Base-by-base conservation (phyloP, 2,113 vertebrate genomes). In the Cyanoramphus novaezelandiae region DNA sequence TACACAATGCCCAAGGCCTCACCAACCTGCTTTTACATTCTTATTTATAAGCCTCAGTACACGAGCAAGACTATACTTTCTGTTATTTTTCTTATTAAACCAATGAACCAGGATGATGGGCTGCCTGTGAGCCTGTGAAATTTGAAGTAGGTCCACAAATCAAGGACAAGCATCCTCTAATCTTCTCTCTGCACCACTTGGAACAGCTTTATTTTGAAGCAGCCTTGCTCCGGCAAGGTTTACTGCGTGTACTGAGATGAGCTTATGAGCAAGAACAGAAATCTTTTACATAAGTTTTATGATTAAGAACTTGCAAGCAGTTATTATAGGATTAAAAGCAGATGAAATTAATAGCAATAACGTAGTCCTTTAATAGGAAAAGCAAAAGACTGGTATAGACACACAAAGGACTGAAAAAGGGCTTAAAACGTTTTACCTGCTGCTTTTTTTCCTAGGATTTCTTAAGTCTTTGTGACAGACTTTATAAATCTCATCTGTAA, bases 271-370 rank as follows among this genome's bases (percentile, higher is more conserved):
- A 96, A 94, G 88, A 95, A 93, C 1, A 0, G 20, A 76, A 78
- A 92, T 19, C 33, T 80, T 88, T 75, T 24, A 82, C 1, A 3
- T 63, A 37, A 78, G 37, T 86, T 84, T 82, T 79, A 57, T 80
- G 55, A 90, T 81, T 37, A 75, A 69, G 62, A 86, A 79, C 44
- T 92, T 91, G 71, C 78, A 92, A 92, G 86, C 63, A 86, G 83
- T 63, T 95, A 84, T 79, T 92, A 93, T 2, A 91, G 69, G 81
- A 92, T 72, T 89, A 91, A 92, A 92, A 88, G 82, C 72, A 88
- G 89, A 70, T 44, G 2, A 86, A 91, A 95, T 96, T 81, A 95
- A 90, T 55, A 95, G 74, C 82, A 92, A 59, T 77, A 80, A 85
- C 33, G 76, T 18, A 91, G 71, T 24, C 59, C 94, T 84, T 84